Percentiles rank a stretch among this genome's conserved stretches.
Evolutionary conservation across 2,113 vertebrate species (phyloP).

Genomic region (Mirza zaza): DNA sequence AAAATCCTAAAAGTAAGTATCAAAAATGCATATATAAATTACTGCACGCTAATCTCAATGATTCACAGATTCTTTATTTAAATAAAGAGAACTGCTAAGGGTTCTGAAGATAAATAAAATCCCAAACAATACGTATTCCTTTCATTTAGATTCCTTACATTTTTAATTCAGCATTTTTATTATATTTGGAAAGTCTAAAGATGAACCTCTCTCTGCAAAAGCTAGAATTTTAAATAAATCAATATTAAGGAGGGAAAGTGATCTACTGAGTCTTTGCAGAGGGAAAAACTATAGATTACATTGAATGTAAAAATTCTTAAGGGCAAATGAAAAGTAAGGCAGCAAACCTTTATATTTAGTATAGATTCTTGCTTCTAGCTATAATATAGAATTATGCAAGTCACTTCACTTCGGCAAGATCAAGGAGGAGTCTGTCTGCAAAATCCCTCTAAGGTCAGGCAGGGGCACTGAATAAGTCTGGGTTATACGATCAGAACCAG

Average conservation of each 20-base stretch:
- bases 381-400: neutral
- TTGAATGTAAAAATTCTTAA: conserved; percentile 38
- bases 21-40: neutral
- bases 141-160: neutral
- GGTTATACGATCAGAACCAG: neutral
- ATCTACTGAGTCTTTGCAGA: neutral
- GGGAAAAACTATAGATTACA: neutral
- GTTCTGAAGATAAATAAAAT: neutral
- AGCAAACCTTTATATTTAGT: conserved; percentile 22
- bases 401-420: neutral
- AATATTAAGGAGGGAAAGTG: neutral
- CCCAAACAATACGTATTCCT: neutral
- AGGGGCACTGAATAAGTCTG: neutral
- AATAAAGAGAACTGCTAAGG: neutral
- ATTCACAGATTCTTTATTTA: neutral
- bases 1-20: neutral
- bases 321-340: conserved; percentile 49
- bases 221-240: conserved; percentile 41
- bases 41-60: neutral
- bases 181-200: conserved; percentile 15
- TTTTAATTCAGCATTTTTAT: neutral
- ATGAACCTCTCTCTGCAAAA: neutral
- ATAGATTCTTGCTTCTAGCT: neutral
- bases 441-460: neutral
- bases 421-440: neutral